Conservation (phyloP, 30 jellyfish, hydroid and myxozoan genomes). For the Aurelia sp. region DNA sequence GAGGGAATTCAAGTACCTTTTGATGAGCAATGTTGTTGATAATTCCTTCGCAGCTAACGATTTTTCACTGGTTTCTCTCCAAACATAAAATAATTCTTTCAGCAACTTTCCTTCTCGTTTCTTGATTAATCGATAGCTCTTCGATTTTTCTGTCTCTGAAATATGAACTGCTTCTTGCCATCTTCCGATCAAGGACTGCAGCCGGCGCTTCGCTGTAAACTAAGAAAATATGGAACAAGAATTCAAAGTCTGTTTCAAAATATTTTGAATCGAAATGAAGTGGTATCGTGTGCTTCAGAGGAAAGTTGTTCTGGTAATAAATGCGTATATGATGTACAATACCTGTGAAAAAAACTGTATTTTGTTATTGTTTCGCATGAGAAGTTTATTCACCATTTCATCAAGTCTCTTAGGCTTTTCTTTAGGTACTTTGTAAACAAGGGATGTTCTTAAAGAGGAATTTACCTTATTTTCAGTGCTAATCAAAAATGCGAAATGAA, state of each 20-base stretch:
- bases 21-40: not conserved
- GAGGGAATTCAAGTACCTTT: not conserved
- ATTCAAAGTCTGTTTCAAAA: not conserved
- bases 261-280: too few relatives aligned
- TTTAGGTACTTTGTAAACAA: too few relatives aligned
- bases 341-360: too few relatives aligned
- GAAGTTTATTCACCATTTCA: too few relatives aligned
- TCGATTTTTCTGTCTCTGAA: constrained; percentile 27
- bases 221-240: not conserved
- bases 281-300: too few relatives aligned
- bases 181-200: constrained; percentile 51
- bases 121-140: constrained; percentile 23
- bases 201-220: constrained; percentile 39
- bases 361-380: too few relatives aligned
- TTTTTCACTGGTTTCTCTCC: constrained; percentile 25
- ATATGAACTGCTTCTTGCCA: constrained; percentile 68
- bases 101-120: constrained; percentile 12
- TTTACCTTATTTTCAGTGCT: too few relatives aligned
- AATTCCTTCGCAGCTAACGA: constrained; percentile 24
- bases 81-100: constrained; percentile 9
- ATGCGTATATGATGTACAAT: too few relatives aligned
- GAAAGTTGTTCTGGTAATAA: too few relatives aligned
- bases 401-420: too few relatives aligned
- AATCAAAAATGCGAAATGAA: too few relatives aligned
- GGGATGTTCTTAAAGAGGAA: too few relatives aligned